These are phyloP conservation scores for Xiphorhynchus elegans DNA, from an alignment of 2,113 vertebrate genomes.

Conservation along the genomic window DNA sequence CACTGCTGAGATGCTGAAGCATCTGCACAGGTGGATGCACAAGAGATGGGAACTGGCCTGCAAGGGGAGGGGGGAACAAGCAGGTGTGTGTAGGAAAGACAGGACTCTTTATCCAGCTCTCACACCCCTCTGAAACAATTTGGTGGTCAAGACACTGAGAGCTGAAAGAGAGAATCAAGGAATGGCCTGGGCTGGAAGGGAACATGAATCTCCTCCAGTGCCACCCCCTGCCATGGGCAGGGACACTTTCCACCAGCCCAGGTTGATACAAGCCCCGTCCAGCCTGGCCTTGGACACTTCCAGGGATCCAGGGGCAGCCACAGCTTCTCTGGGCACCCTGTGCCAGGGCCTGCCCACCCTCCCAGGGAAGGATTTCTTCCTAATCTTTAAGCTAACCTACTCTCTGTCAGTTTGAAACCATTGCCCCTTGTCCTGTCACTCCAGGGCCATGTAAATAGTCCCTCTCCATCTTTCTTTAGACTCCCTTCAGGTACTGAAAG, in stretches of 20 bases:
- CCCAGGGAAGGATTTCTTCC: accelerated
- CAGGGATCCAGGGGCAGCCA: background rate
- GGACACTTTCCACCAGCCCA: background rate
- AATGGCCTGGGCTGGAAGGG: background rate
- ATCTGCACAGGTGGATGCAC: background rate
- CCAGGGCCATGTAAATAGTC: background rate
- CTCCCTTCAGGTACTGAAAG: background rate
- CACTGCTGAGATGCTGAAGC: background rate
- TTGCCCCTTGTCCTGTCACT: background rate
- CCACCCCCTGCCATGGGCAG: background rate
- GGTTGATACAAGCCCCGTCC: accelerated
- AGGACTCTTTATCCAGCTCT: background rate
- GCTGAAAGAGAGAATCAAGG: background rate
- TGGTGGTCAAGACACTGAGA: background rate
- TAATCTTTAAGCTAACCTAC: no score
- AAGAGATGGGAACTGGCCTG: background rate
- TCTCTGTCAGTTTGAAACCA: background rate
- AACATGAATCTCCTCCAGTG: background rate
- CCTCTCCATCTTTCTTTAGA: background rate
- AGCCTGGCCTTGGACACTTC: accelerated
- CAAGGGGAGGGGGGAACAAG: accelerated
- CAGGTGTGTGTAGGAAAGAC: accelerated
- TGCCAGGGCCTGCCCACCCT: background rate
- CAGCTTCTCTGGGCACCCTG: background rate
- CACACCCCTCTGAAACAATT: background rate